A percentile compares a stretch with the other conserved stretches of the same genome.
Conservation (phyloP, 2,113 vertebrate species). For the Neodon shergylaensis region DNA sequence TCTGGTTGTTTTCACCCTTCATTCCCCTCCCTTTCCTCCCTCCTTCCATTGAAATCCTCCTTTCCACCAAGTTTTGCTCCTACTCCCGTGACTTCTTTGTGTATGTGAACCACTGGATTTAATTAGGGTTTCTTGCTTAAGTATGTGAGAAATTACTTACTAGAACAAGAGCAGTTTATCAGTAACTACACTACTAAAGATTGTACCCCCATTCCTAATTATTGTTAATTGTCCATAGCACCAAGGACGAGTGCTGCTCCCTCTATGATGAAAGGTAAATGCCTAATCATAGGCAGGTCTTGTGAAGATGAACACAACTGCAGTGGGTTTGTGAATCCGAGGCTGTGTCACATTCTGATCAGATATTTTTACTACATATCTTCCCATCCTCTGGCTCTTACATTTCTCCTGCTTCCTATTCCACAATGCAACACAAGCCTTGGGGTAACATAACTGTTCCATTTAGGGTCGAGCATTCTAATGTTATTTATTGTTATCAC, state of each 20-base stretch:
- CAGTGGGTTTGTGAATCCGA: neutral
- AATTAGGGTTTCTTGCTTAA: neutral
- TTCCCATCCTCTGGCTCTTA: neutral
- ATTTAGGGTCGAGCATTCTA: neutral
- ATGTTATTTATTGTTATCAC: neutral
- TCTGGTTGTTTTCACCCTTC: neutral
- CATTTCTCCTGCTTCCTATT: neutral
- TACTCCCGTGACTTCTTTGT: neutral
- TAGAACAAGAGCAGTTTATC: neutral
- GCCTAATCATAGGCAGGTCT: neutral
- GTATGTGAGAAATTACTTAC: neutral
- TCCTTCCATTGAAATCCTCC: neutral
- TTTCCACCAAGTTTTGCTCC: neutral
- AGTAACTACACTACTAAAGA: neutral
- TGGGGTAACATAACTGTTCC: neutral
- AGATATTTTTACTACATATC: neutral
- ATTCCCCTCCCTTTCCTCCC: neutral
- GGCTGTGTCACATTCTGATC: neutral
- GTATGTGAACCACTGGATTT: neutral
- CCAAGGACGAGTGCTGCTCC: neutral
- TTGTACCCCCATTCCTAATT: too few species aligned
- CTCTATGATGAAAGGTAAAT: neutral
- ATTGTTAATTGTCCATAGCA: too few species aligned
- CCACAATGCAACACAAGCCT: neutral
- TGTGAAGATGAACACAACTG: neutral